phyloP scores from a whole-genome alignment of 92 coral and sea anemone species.

The Galaxea fascicularis region DNA sequence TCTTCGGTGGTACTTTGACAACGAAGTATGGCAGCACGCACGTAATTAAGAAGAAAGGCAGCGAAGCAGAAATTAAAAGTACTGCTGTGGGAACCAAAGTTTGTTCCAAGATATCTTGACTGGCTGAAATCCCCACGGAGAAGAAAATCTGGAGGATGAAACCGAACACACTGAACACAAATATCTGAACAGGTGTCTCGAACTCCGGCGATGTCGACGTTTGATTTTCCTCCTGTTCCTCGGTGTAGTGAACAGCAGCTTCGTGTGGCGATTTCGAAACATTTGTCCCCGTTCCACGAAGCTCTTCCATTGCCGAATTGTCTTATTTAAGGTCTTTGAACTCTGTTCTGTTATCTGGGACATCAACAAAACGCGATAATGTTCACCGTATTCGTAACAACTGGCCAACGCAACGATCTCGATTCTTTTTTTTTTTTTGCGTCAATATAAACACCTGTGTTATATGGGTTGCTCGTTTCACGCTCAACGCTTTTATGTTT shows the following conservation, averaged over 20 bases:
- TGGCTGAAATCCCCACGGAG: constrained; percentile 71
- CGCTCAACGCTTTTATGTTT: constrained; percentile 2
- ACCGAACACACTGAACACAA: constrained; percentile 44
- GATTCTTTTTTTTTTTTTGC: background rate
- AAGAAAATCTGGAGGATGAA: constrained; percentile 60
- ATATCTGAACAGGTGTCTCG: constrained; percentile 21
- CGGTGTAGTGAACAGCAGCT: background rate
- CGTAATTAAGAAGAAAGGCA: constrained; percentile 73
- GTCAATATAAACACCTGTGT: background rate
- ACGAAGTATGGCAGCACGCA: constrained; percentile 66
- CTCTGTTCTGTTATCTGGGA: background rate
- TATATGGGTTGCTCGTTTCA: background rate
- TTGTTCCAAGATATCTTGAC: constrained; percentile 76
- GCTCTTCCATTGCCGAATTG: constrained; percentile 17
- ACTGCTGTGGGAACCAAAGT: constrained; percentile 75
- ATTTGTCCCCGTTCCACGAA: background rate
- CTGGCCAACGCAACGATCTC: background rate
- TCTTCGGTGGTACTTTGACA: constrained; percentile 14
- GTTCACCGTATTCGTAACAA: constrained; percentile 20
- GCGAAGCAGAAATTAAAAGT: constrained; percentile 66
- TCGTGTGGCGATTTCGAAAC: background rate
- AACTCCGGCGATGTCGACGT: background rate
- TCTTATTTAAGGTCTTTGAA: background rate
- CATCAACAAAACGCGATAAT: background rate
- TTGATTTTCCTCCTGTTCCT: background rate